These are phyloP conservation scores for Ooceraea biroi DNA, from an alignment of 1,140 invertebrate genomes.

Conservation along the genomic window DNA sequence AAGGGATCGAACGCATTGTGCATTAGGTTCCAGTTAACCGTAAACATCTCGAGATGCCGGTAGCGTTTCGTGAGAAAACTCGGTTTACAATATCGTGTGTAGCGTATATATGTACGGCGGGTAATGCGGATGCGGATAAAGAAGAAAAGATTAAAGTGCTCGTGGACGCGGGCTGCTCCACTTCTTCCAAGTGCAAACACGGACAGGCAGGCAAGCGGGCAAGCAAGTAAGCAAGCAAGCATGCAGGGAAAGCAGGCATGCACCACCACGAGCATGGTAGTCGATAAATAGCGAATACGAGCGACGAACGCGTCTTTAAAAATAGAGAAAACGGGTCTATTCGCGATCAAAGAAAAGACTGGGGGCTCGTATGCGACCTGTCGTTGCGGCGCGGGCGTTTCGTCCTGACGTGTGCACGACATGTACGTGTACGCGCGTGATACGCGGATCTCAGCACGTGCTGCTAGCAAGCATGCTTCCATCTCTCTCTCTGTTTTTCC, in stretches of 20 bases:
- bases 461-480: background rate
- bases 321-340: constrained; percentile 55
- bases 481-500: too few relatives aligned
- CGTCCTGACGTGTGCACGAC: constrained; percentile 22
- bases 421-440: constrained; percentile 24
- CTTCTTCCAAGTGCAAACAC: constrained; percentile 60
- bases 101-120: constrained; percentile 29
- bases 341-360: constrained; percentile 54
- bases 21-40: constrained; percentile 45
- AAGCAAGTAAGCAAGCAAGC: background rate
- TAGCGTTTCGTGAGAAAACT: constrained; percentile 60
- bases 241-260: constrained; percentile 24
- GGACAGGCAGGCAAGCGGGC: constrained; percentile 9
- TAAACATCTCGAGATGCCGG: constrained; percentile 58
- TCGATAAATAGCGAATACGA: constrained; percentile 60
- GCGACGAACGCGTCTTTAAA: constrained; percentile 55
- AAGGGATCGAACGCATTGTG: constrained; percentile 36
- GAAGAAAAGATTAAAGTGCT: constrained; percentile 62
- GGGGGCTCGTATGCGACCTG: constrained; percentile 2
- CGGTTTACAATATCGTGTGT: constrained; percentile 57
- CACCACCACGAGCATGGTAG: constrained; percentile 19
- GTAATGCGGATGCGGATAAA: constrained; percentile 54
- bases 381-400: constrained; percentile 14
- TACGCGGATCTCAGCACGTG: constrained; percentile 30
- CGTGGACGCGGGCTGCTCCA: constrained; percentile 53